Conservation (phyloP, 2,113 vertebrate genomes). For the Lagopus leucura region DNA sequence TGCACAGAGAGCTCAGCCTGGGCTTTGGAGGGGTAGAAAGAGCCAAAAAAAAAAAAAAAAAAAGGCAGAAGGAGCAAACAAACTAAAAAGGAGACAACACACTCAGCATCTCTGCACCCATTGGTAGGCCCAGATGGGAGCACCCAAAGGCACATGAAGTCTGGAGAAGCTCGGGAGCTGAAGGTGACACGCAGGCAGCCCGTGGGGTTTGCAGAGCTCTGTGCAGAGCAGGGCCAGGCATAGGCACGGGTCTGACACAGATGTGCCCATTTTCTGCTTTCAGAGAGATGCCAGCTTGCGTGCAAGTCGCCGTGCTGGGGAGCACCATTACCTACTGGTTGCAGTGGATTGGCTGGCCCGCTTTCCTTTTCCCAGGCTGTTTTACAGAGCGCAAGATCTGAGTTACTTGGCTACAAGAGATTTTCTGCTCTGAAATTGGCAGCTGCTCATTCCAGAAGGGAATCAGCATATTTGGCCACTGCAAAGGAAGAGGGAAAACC, state of each 20-base stretch:
- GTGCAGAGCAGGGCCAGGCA: fast-evolving
- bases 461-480: constrained; percentile 57
- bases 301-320: background rate
- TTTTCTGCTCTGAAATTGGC: constrained; percentile 61
- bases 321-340: background rate
- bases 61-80: fast-evolving
- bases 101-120: background rate
- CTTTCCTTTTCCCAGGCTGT: constrained; percentile 55
- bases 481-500: constrained; percentile 73
- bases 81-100: background rate
- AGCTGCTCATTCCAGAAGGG: constrained; percentile 60
- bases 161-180: background rate
- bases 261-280: background rate
- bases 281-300: background rate
- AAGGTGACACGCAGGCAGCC: background rate
- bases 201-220: background rate
- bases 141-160: background rate
- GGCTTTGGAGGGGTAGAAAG: background rate
- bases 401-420: constrained; percentile 66
- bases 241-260: background rate
- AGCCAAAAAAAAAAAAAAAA: too few species aligned
- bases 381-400: constrained; percentile 48
- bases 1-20: background rate
- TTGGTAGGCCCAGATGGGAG: background rate
- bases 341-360: background rate